These are phyloP conservation scores for Dicrurus megarhynchus DNA, from an alignment of 2,113 vertebrate species.

Conservation along the genomic window DNA sequence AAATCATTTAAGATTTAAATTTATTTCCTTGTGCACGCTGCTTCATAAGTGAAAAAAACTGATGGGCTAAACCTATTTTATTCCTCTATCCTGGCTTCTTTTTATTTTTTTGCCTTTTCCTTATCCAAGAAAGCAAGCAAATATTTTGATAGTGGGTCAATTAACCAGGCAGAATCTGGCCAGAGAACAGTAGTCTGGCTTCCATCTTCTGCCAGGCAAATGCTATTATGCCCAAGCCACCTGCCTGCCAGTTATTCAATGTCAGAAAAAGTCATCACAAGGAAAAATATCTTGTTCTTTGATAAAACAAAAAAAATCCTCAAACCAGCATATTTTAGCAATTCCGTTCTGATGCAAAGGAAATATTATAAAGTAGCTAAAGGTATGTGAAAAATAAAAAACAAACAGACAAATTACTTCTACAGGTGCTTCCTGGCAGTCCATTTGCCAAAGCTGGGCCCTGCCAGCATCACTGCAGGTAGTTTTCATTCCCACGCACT, in stretches of 20 bases:
- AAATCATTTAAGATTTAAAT: constrained; percentile 50
- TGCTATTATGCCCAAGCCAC: not conserved
- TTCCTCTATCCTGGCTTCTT: not conserved
- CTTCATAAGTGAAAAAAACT: not conserved
- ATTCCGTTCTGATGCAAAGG: not conserved
- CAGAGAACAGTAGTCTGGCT: not conserved
- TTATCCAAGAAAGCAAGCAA: not conserved
- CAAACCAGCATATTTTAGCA: not conserved
- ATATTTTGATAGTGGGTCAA: constrained; percentile 14
- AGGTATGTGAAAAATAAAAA: not conserved
- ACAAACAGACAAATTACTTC: not conserved
- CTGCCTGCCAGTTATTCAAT: not conserved
- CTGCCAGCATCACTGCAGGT: not conserved
- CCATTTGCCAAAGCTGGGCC: not conserved
- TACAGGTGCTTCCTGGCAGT: not conserved
- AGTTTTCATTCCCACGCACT: not conserved
- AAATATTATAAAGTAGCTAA: not conserved
- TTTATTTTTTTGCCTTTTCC: not conserved
- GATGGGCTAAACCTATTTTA: not conserved
- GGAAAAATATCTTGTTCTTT: not conserved
- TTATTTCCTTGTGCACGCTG: constrained; percentile 8
- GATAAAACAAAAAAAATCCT: not conserved
- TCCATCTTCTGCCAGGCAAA: not conserved
- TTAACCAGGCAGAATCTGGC: constrained; percentile 1
- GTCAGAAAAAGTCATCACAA: not conserved